Base-by-base conservation (phyloP, 2,888 invertebrate genomes). In the Odontocerum albicorne region DNA sequence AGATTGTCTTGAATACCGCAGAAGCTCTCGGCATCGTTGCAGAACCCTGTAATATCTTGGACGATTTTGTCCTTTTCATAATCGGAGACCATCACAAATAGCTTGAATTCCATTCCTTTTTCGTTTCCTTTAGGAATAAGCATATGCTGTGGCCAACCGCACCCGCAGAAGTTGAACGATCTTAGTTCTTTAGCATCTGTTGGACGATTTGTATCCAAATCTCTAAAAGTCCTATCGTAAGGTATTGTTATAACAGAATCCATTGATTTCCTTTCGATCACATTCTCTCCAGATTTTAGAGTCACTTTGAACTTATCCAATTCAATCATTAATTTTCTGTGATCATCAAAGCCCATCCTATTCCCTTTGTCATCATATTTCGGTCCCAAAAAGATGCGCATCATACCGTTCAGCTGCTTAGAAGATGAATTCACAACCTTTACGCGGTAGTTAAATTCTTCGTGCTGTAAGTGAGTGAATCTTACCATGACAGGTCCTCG, bases 211-310 rank as follows among this genome's bases (percentile, higher is more conserved):
- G 67, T 65, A 62, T 87, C 86, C 63, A 87, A 67, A 67, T 85
- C 82, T 7, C 88, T 82, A 84, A 90, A 93, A 1, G 88, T 90
- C 53, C 86, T 78, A 68, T 90, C 90, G 68, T 87, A 90, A 0
- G 91, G 90, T 65, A 91, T 88, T 7, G 91, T 92, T 8, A 93
- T 85, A 0, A 89, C 85, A 0, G 92, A 92, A 43, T 89, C 84
- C 0, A 71, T 68, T 4, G 90, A 90, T 19, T 72, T 70, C 10
- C 88, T 84, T 0, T 77, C 79, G 47, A 92, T 77, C 0, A 77
- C 81, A 66, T 87, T 90, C 58, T 73, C 72, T 4, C 90, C 90
- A 1, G 85, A 80, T 36, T 77, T 76, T 51, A 92, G 36, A 16
- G 19, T 35, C 2, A 62, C 49, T 2, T 59, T 44, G 59, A 59